A percentile compares a stretch with the other conserved stretches of the same genome.
Evolutionary conservation across 2,113 vertebrate genomes (phyloP).

Genomic region (Petroica traversi): DNA sequence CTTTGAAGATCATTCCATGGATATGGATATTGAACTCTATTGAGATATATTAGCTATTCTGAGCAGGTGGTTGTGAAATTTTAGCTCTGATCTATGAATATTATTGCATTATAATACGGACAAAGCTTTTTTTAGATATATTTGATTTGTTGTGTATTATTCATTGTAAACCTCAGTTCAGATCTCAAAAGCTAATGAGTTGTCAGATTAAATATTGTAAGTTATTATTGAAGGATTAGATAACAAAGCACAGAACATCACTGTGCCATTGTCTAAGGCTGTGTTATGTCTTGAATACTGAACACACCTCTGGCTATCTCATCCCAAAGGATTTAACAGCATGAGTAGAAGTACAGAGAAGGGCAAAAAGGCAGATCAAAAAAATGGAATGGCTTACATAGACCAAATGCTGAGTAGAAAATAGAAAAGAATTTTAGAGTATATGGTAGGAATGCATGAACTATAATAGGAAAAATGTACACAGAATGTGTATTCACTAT

Average conservation of each 20-base stretch:
- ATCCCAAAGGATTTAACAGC: neutral
- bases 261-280: neutral
- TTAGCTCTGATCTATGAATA: neutral
- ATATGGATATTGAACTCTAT: neutral
- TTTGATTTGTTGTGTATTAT: neutral
- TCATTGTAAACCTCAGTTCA: neutral
- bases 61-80: neutral
- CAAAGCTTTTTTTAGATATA: neutral
- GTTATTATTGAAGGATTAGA: neutral
- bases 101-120: neutral
- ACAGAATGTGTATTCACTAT: neutral
- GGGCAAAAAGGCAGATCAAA: neutral
- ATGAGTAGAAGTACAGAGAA: neutral
- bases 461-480: neutral
- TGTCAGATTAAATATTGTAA: neutral
- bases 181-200: neutral
- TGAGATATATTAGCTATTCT: neutral
- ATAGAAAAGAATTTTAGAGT: neutral
- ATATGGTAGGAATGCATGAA: neutral
- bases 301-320: neutral
- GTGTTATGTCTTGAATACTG: neutral
- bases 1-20: neutral
- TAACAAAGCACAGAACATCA: neutral
- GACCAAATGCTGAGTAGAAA: neutral
- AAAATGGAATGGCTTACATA: neutral